A percentile compares a stretch with the other conserved stretches of the same genome.
Evolutionary conservation across 2,888 invertebrate species (phyloP).

Genomic region (Gibbula magus): DNA sequence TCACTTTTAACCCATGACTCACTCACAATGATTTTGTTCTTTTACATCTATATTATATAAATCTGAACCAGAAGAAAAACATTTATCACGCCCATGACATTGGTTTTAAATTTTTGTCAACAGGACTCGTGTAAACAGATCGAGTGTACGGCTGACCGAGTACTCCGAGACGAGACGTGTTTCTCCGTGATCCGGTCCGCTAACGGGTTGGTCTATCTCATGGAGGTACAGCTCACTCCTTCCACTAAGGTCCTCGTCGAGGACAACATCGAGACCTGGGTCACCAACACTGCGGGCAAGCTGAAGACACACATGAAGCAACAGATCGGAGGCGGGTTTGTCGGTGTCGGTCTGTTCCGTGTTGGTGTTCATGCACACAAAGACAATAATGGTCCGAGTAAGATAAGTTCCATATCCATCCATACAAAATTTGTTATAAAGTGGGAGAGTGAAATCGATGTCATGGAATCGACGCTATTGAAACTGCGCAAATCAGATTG

Average conservation of each 20-base stretch:
- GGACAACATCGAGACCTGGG: background rate
- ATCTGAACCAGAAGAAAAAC: too few species aligned
- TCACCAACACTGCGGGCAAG: background rate
- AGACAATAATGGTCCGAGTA: background rate
- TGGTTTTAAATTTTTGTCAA: too few species aligned
- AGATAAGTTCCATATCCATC: background rate
- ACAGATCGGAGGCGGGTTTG: background rate
- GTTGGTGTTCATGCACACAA: background rate
- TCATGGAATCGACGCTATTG: background rate
- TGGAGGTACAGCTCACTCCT: background rate
- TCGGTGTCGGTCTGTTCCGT: background rate
- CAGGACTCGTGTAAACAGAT: constrained; percentile 11
- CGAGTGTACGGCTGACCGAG: background rate
- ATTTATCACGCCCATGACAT: too few species aligned
- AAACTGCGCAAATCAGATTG: background rate
- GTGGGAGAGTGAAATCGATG: background rate
- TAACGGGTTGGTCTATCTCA: background rate
- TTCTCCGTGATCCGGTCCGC: background rate
- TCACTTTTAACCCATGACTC: too few species aligned
- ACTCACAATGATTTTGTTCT: too few species aligned
- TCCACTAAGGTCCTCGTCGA: background rate
- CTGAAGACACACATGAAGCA: background rate
- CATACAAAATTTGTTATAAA: background rate
- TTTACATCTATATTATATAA: too few species aligned
- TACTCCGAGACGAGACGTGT: background rate